Percentiles rank a stretch among this genome's conserved stretches.
Evolutionary conservation across 2,113 vertebrate genomes (phyloP).

Genomic region (Callionymus lyra): DNA sequence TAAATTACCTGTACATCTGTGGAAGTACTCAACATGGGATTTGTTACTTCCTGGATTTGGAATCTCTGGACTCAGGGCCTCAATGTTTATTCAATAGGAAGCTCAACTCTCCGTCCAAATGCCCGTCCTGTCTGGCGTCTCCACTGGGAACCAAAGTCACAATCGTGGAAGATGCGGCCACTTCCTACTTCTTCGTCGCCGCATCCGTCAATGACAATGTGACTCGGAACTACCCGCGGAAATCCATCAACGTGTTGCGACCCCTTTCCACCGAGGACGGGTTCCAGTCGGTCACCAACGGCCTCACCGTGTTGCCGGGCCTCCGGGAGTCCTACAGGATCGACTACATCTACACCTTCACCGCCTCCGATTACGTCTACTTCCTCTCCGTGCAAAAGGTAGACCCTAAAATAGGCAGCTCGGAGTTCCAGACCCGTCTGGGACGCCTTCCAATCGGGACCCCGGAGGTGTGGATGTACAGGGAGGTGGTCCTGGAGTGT

Average conservation of each 20-base stretch:
- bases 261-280: conserved; percentile 74
- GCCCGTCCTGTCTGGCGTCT: conserved; percentile 83
- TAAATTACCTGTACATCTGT: conserved; percentile 73
- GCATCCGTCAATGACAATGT: conserved; percentile 68
- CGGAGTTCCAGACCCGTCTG: conserved; percentile 71
- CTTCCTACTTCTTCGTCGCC: conserved; percentile 73
- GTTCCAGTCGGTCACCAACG: conserved; percentile 55
- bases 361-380: conserved; percentile 65
- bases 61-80: accelerated
- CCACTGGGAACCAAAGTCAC: conserved; percentile 77
- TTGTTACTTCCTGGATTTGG: conserved; percentile 68
- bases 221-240: conserved; percentile 63
- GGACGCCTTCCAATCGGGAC: conserved; percentile 65
- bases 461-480: conserved; percentile 69
- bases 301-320: conserved; percentile 71
- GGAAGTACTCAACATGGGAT: conserved; percentile 73
- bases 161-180: conserved; percentile 52
- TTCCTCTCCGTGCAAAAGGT: conserved; percentile 80
- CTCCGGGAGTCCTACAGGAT: conserved; percentile 74
- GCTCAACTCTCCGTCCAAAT: conserved; percentile 50
- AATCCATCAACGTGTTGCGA: conserved; percentile 76
- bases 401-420: conserved; percentile 6
- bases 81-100: conserved; percentile 67
- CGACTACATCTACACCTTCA: conserved; percentile 81
- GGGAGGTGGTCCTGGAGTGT: conserved; percentile 84